Percentiles rank a stretch among this genome's conserved stretches.
phyloP scores from a whole-genome alignment of 2,797 vertebrate species.

The Rhinoraja longicauda region DNA sequence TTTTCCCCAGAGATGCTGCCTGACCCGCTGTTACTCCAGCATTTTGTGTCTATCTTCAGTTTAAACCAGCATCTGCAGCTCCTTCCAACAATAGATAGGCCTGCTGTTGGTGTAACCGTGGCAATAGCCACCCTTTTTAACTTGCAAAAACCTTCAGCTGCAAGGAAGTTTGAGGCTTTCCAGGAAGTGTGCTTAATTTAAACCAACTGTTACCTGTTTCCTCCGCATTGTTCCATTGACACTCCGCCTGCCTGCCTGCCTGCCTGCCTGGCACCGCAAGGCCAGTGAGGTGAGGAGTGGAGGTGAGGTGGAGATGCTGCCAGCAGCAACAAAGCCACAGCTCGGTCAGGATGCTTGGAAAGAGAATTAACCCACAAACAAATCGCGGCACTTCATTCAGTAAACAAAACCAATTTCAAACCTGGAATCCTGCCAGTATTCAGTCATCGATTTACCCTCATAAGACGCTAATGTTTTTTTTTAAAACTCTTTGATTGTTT shows the following conservation, averaged over 20 bases:
- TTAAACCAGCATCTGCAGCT: too few relatives aligned
- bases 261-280: neutral
- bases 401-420: neutral
- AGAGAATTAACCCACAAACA: neutral
- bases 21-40: too few relatives aligned
- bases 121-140: neutral
- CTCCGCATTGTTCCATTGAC: slow-evolving; percentile 10
- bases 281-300: neutral
- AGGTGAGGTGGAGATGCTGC: too few relatives aligned
- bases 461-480: neutral
- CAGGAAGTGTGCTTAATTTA: neutral
- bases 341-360: neutral
- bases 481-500: neutral
- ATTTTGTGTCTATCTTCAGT: too few relatives aligned
- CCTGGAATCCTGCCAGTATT: neutral
- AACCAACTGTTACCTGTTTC: neutral
- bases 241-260: neutral
- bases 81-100: too few relatives aligned
- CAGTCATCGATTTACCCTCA: too few relatives aligned
- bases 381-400: neutral
- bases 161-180: neutral
- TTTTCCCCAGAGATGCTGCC: too few relatives aligned
- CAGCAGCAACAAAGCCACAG: neutral
- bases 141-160: slow-evolving; percentile 4
- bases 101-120: neutral